Base-by-base conservation (phyloP, 2,888 invertebrate species). In the Girardia tigrina region DNA sequence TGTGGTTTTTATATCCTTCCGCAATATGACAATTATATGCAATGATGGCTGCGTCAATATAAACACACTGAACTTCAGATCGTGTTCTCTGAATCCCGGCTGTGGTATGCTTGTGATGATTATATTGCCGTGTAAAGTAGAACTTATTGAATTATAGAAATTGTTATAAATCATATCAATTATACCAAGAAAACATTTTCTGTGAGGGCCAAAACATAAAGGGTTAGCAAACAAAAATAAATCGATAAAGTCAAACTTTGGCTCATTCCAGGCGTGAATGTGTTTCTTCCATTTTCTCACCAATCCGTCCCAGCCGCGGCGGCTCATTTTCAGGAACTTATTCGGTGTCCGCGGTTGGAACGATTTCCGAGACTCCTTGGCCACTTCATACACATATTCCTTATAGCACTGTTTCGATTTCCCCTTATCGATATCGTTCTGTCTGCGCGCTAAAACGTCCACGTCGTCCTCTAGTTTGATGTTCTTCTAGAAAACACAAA, bases 191-290 rank as follows among this genome's bases (percentile, higher is more conserved):
- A n/a, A n/a, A n/a, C n/a, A n/a, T n/a, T n/a, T n/a, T n/a, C n/a
- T n/a, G n/a, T n/a, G n/a, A n/a, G n/a, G n/a, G n/a, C n/a, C n/a
- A n/a, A n/a, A n/a, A n/a, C n/a, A n/a, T n/a, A n/a, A n/a, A n/a
- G n/a, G n/a, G n/a, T n/a, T n/a, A n/a, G 36, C 36, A 36, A 36
- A 12, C 8, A 12, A 36, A 36, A 36, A 36, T 36, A 36, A 36
- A 36, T 12, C 8, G 36, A 12, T 36, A 36, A 36, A 16, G 36
- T 36, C 56, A 12, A 56, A 56, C 56, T 56, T 56, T 2, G 56
- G 56, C n/a, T 56, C 56, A 56, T 74, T 74, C 74, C 74, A 74
- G 23, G 42, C 56, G 29, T 74, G 74, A 4, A 74, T 69, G 20
- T 74, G 56, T 28, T 74, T 42, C 14, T 69, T 28, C 74, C 74